Percentiles rank a stretch among this genome's conserved stretches.
phyloP scores from a whole-genome alignment of 2,888 invertebrate species.

The Aphrophora alni region DNA sequence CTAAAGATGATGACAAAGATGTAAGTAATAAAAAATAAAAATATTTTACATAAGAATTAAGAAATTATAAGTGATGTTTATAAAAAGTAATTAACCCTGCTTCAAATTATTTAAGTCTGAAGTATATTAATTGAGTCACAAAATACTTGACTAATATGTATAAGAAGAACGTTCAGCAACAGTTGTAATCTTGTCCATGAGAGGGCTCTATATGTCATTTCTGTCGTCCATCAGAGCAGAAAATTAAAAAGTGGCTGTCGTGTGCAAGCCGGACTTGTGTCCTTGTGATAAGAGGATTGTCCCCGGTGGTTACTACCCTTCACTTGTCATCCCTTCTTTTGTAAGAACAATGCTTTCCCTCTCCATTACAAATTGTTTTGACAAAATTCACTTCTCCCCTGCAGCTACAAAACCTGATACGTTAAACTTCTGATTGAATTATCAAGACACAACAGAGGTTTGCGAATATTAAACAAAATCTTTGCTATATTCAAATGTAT shows the following conservation, averaged over 20 bases:
- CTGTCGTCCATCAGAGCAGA: background rate
- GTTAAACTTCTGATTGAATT: background rate
- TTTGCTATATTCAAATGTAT: background rate
- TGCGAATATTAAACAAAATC: background rate
- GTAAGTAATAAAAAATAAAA: too few species aligned
- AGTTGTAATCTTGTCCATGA: background rate
- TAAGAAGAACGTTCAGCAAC: background rate
- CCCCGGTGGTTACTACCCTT: background rate
- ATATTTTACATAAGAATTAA: too few species aligned
- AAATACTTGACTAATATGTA: background rate
- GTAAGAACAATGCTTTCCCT: background rate
- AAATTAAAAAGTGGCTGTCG: background rate
- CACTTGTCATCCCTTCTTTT: background rate
- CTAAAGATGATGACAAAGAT: too few species aligned
- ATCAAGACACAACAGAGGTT: background rate
- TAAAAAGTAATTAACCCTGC: too few species aligned
- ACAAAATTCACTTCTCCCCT: background rate
- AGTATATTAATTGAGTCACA: too few species aligned
- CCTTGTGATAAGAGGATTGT: constrained; percentile 6
- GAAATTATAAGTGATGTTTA: too few species aligned
- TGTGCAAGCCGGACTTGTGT: background rate
- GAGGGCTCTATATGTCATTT: background rate
- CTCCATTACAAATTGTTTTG: constrained; percentile 6
- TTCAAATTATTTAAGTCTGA: too few species aligned
- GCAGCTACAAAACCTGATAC: background rate